Base-by-base conservation (phyloP, 2,888 invertebrate species). In the Sympetrum striolatum region DNA sequence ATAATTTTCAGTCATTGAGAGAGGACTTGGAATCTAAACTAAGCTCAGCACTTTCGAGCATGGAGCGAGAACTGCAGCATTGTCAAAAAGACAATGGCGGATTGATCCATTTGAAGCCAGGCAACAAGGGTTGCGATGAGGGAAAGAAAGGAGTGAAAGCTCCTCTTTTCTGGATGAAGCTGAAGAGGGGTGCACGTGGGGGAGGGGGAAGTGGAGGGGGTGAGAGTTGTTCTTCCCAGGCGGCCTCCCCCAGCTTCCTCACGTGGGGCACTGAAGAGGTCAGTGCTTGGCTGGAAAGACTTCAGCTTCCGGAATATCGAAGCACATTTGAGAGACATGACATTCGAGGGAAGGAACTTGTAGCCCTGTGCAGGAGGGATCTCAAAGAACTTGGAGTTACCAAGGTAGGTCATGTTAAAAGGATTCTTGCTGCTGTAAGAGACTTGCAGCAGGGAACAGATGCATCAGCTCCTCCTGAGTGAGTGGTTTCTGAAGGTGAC, bases 361-460 rank as follows among this genome's bases (percentile, higher is more conserved):
- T 98, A 5, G 96, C 97, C 0, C 94, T 99, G 91, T 98, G 98
- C 3, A 95, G 98, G 90, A 95, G 98, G 25, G 98, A 98, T 93
- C 95, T 98, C 6, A 96, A 98, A 93, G 99, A 99, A 92, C 95
- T 99, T 81, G 99, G 99, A 14, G 97, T 99, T 90, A 97, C 97
- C 15, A 99, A 99, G 94, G 98, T 99, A 90, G 99, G 99, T 0
- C 99, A 99, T 93, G 97, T 99, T 53, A 99, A 99, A 94, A 96
- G 99, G 93, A 97, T 99, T 92, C 96, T 98, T 92, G 98, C 98
- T 93, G 98, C 98, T 37, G 98, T 98, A 91, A 97, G 98, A 94
- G 98, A 98, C 93, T 94, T 97, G n/a, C 92, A 92, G 86, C 86
- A 86, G 64, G 86, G 86, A 22, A 86, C 58, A n/a, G 86, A 86